phyloP scores from a whole-genome alignment of 2,797 vertebrate genomes.

The Hydrophis major region DNA sequence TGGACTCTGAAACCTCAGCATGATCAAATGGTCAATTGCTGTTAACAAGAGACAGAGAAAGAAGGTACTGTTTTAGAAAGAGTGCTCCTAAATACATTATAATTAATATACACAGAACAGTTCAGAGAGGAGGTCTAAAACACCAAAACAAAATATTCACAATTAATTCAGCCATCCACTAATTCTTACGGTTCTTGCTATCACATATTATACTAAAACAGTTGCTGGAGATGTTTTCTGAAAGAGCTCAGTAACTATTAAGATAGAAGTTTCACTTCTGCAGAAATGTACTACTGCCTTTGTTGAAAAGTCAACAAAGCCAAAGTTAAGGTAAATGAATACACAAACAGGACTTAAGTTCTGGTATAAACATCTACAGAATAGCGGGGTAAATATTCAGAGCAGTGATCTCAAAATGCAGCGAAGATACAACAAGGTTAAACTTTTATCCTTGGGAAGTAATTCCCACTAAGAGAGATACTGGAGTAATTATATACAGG shows the following conservation, averaged over 20 bases:
- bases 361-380: background rate
- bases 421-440: background rate
- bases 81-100: background rate
- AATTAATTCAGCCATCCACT: background rate
- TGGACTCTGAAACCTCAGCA: background rate
- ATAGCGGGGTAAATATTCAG: background rate
- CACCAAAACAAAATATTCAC: background rate
- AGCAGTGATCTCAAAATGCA: background rate
- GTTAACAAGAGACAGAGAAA: conserved; percentile 39
- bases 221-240: background rate
- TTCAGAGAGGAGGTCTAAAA: background rate
- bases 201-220: background rate
- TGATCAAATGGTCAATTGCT: conserved; percentile 38
- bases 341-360: background rate
- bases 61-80: conserved; percentile 37
- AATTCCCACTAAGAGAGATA: background rate
- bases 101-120: background rate
- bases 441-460: background rate
- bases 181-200: background rate
- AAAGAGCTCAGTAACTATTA: background rate
- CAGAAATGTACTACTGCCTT: background rate
- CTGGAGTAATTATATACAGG: background rate
- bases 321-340: background rate
- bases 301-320: background rate
- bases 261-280: background rate